Percentiles rank a stretch among this genome's conserved stretches.
Evolutionary conservation across 2,113 vertebrate genomes (phyloP).

Genomic region (Gavia stellata): DNA sequence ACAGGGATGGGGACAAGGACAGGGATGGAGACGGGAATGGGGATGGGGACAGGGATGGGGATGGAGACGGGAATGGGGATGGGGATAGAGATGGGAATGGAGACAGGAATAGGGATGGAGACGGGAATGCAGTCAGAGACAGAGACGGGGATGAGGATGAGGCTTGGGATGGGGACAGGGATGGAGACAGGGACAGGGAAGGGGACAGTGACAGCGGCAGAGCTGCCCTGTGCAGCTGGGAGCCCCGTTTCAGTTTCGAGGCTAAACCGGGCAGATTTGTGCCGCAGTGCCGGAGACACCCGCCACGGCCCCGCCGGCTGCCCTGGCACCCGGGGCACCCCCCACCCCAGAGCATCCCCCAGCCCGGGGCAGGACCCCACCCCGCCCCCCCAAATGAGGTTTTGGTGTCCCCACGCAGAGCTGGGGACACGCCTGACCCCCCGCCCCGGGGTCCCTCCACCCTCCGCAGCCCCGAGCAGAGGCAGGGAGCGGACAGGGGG

Average conservation of each 20-base stretch:
- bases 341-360: neutral
- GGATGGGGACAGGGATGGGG: too few species aligned
- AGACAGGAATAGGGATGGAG: accelerated
- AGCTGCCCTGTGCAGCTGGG: accelerated
- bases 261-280: neutral
- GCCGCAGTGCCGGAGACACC: neutral
- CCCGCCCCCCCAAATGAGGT: neutral
- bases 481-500: accelerated
- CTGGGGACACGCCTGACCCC: neutral
- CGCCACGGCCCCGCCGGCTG: neutral
- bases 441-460: neutral
- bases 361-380: neutral
- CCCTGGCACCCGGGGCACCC: neutral
- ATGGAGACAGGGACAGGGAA: accelerated
- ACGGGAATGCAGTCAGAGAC: neutral
- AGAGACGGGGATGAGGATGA: neutral
- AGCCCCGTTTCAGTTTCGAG: neutral
- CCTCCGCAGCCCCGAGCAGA: neutral
- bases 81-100: neutral
- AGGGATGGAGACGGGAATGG: neutral
- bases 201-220: neutral
- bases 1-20: neutral
- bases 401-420: neutral
- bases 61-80: too few species aligned
- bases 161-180: neutral